Percentiles rank a stretch among this genome's conserved stretches.
Conservation (phyloP, 2,888 invertebrate species). For the Dioctria linearis region DNA sequence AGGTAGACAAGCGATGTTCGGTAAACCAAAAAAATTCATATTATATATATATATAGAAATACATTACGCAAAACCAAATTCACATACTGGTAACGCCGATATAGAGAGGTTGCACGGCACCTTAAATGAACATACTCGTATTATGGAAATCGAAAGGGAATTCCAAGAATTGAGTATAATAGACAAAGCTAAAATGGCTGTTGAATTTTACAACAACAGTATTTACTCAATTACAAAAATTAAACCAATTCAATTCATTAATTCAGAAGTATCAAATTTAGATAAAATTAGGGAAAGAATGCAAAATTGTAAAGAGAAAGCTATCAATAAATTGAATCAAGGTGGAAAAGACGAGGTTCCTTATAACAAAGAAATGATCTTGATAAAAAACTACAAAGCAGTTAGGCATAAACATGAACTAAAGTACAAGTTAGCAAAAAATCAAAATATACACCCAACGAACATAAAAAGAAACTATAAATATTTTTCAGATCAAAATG, state of each 20-base stretch:
- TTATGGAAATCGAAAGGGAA: neutral
- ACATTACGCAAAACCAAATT: neutral
- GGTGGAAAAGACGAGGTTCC: neutral
- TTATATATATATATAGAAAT: no score
- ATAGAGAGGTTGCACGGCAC: neutral
- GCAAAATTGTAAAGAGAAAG: neutral
- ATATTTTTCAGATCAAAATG: neutral
- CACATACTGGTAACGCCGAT: neutral
- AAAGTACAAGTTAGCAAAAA: neutral
- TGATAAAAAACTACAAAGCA: neutral
- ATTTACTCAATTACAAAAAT: neutral
- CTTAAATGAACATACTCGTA: neutral
- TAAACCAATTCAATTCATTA: neutral
- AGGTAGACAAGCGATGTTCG: no score
- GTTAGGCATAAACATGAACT: neutral
- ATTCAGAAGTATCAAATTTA: neutral
- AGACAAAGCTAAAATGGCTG: neutral
- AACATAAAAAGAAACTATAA: neutral
- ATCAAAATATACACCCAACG: constrained; percentile 7
- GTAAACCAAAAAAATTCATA: neutral
- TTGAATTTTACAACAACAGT: neutral
- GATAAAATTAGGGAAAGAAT: neutral
- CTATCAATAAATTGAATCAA: neutral
- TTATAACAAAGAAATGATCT: neutral
- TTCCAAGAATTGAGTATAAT: neutral